These are phyloP conservation scores for Byasa hedistus DNA, from an alignment of 2,888 invertebrate species.

Conservation along the genomic window DNA sequence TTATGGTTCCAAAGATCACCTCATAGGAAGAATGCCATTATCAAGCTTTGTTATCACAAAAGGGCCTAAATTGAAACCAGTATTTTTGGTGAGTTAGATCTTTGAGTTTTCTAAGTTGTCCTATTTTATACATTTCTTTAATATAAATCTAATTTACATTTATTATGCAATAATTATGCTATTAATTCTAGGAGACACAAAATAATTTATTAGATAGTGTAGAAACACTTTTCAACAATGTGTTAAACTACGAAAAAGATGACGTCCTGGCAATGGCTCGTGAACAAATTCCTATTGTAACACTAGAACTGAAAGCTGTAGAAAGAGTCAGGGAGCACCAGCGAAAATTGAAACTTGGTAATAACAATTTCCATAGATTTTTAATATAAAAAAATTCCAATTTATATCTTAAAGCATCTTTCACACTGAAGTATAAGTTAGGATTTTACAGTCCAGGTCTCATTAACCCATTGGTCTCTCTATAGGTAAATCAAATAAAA, in stretches of 20 bases:
- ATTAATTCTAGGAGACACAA: conserved; percentile 50
- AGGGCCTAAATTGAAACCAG: conserved; percentile 51
- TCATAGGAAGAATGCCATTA: conserved; percentile 28
- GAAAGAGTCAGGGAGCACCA: conserved; percentile 82
- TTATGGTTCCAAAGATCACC: conserved; percentile 42
- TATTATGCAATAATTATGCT: neutral
- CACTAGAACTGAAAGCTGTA: conserved; percentile 83
- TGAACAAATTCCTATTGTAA: conserved; percentile 83
- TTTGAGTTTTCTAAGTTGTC: neutral
- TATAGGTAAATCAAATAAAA: too few relatives aligned
- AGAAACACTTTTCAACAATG: conserved; percentile 74
- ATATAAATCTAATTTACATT: neutral
- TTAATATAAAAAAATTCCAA: neutral
- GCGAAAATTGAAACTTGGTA: conserved; percentile 78
- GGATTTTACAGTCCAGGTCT: too few relatives aligned
- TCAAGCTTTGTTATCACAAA: conserved; percentile 21
- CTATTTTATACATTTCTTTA: neutral
- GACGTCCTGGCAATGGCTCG: conserved; percentile 83
- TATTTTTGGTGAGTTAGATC: conserved; percentile 63
- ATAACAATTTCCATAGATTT: conserved; percentile 1
- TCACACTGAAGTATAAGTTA: neutral
- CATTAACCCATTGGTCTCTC: too few relatives aligned
- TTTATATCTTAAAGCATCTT: neutral
- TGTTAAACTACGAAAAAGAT: conserved; percentile 85
- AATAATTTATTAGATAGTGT: conserved; percentile 60